Base-by-base conservation (phyloP, 2,113 vertebrate species). In the Illadopsis cleaveri region DNA sequence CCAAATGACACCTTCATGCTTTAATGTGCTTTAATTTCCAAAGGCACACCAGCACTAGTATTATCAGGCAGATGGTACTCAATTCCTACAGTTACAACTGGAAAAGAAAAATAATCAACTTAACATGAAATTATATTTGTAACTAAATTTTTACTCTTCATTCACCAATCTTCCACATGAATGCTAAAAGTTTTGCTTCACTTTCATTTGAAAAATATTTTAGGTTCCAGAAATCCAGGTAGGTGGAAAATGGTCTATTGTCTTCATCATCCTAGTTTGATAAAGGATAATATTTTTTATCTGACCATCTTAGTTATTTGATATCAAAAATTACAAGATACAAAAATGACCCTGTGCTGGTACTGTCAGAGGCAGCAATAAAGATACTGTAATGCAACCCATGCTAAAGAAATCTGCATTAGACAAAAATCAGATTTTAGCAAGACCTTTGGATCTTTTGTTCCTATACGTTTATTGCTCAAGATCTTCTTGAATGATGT, bases 1-100 rank as follows among this genome's bases (percentile, higher is more conserved):
- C 0, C 4, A 17, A 56, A 57, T 27, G 6, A 33, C 5, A 20
- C 1, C 1, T 47, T 23, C 45, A 47, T 23, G 45, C 11, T 47
- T 47, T 47, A 47, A 47, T n/a, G 45, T 45, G 45, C 21, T 45
- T 45, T 45, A 21, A 45, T 21, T 45, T 45, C 21, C 20, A 45
- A 47, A 47, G 51, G 18, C 16, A 40, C 2, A 40, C 8, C 15
- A 77, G 4, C 15, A 73, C 11, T 30, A 38, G 9, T 51, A 44
- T 33, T 7, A 44, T 22, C 11, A 85, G 25, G 48, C 1, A 9
- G 12, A 37, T 42, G 33, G 64, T 60, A 22, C 5, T 73, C 15
- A 78, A 81, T 64, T 60, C 25, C 21, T 44, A 62, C 19, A 56
- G 4, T 17, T 64, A 62, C 48, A 85, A 64, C 11, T 54, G 17